Conservation (phyloP, 1,140 invertebrate genomes). For the Elymnias hypermnestra region DNA sequence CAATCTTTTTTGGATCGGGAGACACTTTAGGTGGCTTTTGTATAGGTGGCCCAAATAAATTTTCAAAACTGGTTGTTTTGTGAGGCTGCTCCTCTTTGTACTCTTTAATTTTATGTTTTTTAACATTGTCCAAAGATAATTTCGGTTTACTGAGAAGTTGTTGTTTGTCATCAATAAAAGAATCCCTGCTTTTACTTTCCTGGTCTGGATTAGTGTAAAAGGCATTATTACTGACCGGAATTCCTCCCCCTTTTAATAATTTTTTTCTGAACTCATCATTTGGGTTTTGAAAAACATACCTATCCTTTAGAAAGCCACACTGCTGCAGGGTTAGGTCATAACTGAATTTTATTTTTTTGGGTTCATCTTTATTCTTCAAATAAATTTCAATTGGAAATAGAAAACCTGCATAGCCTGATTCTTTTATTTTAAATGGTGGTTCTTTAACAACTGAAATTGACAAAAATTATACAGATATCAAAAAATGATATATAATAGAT, state of each 20-base stretch:
- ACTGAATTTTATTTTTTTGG: conserved; percentile 88
- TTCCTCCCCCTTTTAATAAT: conserved; percentile 91
- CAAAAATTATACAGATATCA: too few relatives aligned
- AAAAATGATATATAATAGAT: too few relatives aligned
- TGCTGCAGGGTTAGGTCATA: conserved; percentile 92
- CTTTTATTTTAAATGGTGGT: conserved; percentile 93
- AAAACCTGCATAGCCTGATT: conserved; percentile 97
- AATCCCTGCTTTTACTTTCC: conserved; percentile 72
- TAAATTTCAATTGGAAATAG: conserved; percentile 92
- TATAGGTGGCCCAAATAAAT: conserved; percentile 88
- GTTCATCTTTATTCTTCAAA: conserved; percentile 93
- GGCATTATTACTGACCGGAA: conserved; percentile 55
- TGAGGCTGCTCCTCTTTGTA: conserved; percentile 79
- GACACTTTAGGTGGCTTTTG: conserved; percentile 82
- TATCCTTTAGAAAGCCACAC: conserved; percentile 86
- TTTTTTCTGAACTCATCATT: conserved; percentile 93
- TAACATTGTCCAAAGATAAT: conserved; percentile 77
- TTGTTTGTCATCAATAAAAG: conserved; percentile 68
- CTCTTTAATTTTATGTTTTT: conserved; percentile 82
- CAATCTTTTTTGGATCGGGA: conserved; percentile 80
- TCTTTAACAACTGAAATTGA: conserved; percentile 86
- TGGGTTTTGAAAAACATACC: conserved; percentile 85
- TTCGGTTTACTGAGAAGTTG: conserved; percentile 83
- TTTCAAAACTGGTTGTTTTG: conserved; percentile 82
- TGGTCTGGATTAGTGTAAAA: conserved; percentile 69